phyloP scores from a whole-genome alignment of 2,797 vertebrate genomes.

The Lateolabrax maculatus region DNA sequence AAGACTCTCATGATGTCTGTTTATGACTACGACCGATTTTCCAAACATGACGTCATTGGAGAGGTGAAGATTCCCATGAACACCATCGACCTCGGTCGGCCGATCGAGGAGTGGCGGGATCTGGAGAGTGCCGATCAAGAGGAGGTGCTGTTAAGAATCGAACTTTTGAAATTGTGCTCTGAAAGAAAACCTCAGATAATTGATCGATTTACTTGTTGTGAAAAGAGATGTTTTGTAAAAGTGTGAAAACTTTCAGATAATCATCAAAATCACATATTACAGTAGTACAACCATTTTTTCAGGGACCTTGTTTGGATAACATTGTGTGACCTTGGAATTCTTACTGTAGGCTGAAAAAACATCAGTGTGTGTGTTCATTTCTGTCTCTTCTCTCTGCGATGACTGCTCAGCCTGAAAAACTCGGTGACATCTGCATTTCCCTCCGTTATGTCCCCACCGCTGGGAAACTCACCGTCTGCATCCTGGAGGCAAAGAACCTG shows the following conservation, averaged over 20 bases:
- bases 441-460: conserved; percentile 97
- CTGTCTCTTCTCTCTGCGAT: conserved; percentile 22
- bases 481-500: conserved; percentile 98
- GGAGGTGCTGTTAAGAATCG: conserved; percentile 86
- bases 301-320: neutral
- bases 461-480: conserved; percentile 97
- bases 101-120: conserved; percentile 97
- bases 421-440: conserved; percentile 98
- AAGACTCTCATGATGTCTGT: conserved; percentile 97
- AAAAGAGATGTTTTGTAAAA: neutral
- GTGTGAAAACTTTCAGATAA: neutral
- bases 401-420: conserved; percentile 92
- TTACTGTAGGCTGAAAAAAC: neutral
- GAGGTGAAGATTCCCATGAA: conserved; percentile 98
- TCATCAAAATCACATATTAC: neutral
- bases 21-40: conserved; percentile 98
- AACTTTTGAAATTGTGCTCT: neutral
- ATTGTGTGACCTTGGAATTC: neutral
- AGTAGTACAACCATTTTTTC: neutral
- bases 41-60: conserved; percentile 97
- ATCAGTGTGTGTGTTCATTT: conserved; percentile 30
- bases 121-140: conserved; percentile 97
- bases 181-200: neutral
- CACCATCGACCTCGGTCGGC: conserved; percentile 95
- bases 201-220: neutral